Conservation (phyloP, 2,797 vertebrate species). For the Chloroceryle amazona region DNA sequence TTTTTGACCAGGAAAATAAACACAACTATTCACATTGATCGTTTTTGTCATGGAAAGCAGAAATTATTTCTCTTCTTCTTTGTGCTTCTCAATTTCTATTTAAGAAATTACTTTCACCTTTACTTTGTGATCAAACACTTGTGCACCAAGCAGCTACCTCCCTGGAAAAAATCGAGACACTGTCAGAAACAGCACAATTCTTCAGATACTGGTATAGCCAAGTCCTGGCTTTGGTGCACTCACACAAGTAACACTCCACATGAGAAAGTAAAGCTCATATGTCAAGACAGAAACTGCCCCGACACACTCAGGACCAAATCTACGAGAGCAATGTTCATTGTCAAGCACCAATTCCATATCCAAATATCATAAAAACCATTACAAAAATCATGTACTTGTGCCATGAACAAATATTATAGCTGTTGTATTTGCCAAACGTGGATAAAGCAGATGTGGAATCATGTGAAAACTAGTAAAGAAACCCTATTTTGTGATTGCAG, state of each 20-base stretch:
- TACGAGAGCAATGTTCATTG: not conserved
- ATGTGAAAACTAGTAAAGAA: not conserved
- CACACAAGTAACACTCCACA: not conserved
- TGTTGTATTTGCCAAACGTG: not conserved
- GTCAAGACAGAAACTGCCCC: not conserved
- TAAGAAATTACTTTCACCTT: not conserved
- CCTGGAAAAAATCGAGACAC: not conserved
- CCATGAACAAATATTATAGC: not conserved
- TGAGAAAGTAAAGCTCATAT: not conserved
- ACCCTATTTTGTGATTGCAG: not conserved
- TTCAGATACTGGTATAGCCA: not conserved
- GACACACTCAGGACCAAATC: not conserved
- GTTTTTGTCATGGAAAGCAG: constrained; percentile 59
- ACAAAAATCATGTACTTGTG: not conserved
- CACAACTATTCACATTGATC: constrained; percentile 74
- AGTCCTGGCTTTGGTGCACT: not conserved
- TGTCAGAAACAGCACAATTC: not conserved
- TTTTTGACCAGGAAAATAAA: constrained; percentile 84
- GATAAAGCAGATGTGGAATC: not conserved
- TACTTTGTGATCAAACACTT: not conserved
- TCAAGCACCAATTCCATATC: not conserved
- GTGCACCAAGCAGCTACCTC: not conserved
- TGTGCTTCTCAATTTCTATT: constrained; percentile 10
- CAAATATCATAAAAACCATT: not conserved
- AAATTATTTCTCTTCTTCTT: constrained; percentile 29